These are phyloP conservation scores for Congeria kusceri DNA, from an alignment of 2,888 invertebrate species.

Conservation along the genomic window DNA sequence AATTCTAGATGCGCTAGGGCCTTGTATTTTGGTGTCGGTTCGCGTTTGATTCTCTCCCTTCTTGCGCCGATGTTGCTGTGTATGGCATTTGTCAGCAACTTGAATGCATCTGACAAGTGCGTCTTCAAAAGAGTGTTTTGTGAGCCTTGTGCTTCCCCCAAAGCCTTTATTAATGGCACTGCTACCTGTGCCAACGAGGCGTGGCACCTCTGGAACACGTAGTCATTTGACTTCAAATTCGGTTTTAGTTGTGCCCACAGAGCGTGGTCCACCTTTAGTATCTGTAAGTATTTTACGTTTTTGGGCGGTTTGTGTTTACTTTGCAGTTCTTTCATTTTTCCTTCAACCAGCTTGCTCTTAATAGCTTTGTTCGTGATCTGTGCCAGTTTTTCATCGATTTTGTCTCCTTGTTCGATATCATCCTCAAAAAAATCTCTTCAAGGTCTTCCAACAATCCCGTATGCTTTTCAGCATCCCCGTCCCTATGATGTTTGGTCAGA, in stretches of 20 bases:
- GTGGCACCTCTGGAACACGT: slow-evolving; percentile 10
- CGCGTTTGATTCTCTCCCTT: not conserved
- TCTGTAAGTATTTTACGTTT: slow-evolving; percentile 24
- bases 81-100: not conserved
- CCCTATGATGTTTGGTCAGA: no score
- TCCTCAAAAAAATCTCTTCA: no score
- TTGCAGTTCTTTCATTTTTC: slow-evolving; percentile 3
- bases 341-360: no score
- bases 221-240: not conserved
- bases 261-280: slow-evolving; percentile 17
- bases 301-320: slow-evolving; percentile 21
- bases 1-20: not conserved
- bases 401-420: no score
- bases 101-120: slow-evolving; percentile 15
- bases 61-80: not conserved
- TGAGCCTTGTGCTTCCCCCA: not conserved
- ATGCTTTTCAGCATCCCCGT: no score
- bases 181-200: not conserved
- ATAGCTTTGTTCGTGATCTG: no score
- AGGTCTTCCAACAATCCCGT: no score
- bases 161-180: slow-evolving; percentile 14
- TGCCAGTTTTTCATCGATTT: no score
- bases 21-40: not conserved
- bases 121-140: not conserved
- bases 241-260: slow-evolving; percentile 18